Percentiles rank a stretch among this genome's conserved stretches.
Evolutionary conservation across 2,888 invertebrate species (phyloP).

Genomic region (Apoda limacodes): DNA sequence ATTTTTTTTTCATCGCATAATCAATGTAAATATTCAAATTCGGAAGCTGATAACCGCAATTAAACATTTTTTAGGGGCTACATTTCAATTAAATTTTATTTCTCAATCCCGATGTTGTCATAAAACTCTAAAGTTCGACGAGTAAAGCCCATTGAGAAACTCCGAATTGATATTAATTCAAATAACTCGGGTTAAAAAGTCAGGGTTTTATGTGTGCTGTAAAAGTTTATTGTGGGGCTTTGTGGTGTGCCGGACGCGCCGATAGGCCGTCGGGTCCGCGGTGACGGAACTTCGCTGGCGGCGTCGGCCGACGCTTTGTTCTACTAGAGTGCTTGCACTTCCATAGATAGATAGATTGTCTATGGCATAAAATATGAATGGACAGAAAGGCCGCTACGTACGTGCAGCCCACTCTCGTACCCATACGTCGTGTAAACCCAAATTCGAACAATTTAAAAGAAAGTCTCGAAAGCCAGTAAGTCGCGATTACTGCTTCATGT

Average conservation of each 20-base stretch:
- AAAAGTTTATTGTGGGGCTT: constrained; percentile 68
- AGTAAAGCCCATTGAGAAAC: constrained; percentile 70
- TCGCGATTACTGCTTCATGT: no score
- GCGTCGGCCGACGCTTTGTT: constrained; percentile 20
- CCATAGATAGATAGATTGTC: no score
- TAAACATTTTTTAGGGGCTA: constrained; percentile 57
- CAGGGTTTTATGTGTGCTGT: constrained; percentile 67
- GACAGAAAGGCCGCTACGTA: no score
- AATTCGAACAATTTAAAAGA: no score
- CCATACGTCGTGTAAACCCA: no score
- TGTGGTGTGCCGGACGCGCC: constrained; percentile 66
- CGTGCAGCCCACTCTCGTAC: no score
- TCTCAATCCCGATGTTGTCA: constrained; percentile 62
- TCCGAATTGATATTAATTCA: constrained; percentile 70
- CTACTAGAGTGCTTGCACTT: no score
- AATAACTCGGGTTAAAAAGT: constrained; percentile 70
- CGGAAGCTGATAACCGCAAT: constrained; percentile 68
- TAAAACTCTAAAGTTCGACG: constrained; percentile 69
- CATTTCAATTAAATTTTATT: constrained; percentile 71
- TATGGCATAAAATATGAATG: no score
- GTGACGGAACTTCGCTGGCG: constrained; percentile 41
- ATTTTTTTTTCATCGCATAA: constrained; percentile 33
- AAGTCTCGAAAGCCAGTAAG: no score
- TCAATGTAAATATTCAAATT: constrained; percentile 68
- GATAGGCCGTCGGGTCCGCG: constrained; percentile 43